Evolutionary conservation across 2,797 vertebrate species (phyloP), one percentile per base, ranked within the genome.

Genomic region (Paedocypris micromegethes): DNA sequence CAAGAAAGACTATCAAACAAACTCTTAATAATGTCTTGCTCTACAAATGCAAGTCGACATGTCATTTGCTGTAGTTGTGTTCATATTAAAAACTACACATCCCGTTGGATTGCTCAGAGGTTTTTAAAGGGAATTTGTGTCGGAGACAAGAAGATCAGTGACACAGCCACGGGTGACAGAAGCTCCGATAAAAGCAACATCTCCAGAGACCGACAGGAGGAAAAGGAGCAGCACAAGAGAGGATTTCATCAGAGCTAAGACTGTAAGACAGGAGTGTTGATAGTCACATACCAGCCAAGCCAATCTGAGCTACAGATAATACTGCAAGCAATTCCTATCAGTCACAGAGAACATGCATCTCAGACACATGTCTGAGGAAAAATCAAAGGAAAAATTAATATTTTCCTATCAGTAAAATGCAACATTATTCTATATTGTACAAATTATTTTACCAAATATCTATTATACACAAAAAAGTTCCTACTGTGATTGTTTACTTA

Each of bases 111-210:
- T 64, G 56, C 56, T 63, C 41, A 47, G 54, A 37, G 56, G 68
- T 74, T 61, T 45, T 66, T 48, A 42, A 58, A 58, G 48, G 58
- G 46, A 58, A 65, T 66, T 53, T 60, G 50, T 48, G 44, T 64
- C 58, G 37, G 38, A 72, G 66, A 72, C 44, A 6, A 37, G 62
- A 61, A 68, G 53, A 64, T 68, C 55, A 61, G 58, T 59, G 69
- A 72, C 5, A 48, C 9, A 70, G 68, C 51, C 61, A 59, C 65
- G 72, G 72, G 68, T 76, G 62, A 76, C 72, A 76, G 54, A 72
- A 66, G 44, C 50, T 64, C 68, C 57, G 68, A 74, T 78, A 65
- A 78, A 78, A 76, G 58, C 50, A 61, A 48, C 43, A 4, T 63
- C 69, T 72, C 66, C 69, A 60, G 62, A 73, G 65, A 58, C 47